Evolutionary conservation across 2,888 invertebrate species (phyloP).

Genomic region (Acholoe squamosa): DNA sequence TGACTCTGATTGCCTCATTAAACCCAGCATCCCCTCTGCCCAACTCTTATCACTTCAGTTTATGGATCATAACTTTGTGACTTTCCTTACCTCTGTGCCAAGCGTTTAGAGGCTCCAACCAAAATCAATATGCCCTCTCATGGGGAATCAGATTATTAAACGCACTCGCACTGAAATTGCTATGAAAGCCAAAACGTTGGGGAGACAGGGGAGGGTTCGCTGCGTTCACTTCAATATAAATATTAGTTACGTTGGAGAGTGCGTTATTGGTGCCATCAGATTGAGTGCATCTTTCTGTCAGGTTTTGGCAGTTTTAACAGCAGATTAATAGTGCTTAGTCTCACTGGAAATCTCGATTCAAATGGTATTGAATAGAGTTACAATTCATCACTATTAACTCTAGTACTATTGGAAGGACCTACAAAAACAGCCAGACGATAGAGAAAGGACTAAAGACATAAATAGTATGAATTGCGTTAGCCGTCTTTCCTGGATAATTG

Average conservation of each 20-base stretch:
- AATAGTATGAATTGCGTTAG: too few relatives aligned
- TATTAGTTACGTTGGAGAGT: not conserved
- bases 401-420: too few relatives aligned
- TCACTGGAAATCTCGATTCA: not conserved
- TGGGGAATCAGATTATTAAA: slow-evolving; percentile 27
- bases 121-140: slow-evolving; percentile 27
- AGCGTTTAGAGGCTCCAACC: not conserved
- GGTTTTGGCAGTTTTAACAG: not conserved
- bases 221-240: slow-evolving; percentile 4
- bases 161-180: slow-evolving; percentile 9
- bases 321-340: slow-evolving; percentile 13
- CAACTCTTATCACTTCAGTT: slow-evolving; percentile 20
- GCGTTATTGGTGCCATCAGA: not conserved
- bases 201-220: not conserved
- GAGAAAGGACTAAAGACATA: too few relatives aligned
- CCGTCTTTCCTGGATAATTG: too few relatives aligned
- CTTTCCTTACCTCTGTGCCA: slow-evolving; percentile 15
- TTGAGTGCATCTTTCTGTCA: not conserved
- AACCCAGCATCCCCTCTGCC: not conserved
- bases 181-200: slow-evolving; percentile 11
- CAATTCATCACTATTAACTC: too few relatives aligned
- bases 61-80: slow-evolving; percentile 27
- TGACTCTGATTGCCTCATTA: not conserved
- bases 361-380: too few relatives aligned
- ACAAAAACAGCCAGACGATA: too few relatives aligned